phyloP scores from a whole-genome alignment of 37 sponge, comb jelly and placozoan genomes.

The Ianthella basta region DNA sequence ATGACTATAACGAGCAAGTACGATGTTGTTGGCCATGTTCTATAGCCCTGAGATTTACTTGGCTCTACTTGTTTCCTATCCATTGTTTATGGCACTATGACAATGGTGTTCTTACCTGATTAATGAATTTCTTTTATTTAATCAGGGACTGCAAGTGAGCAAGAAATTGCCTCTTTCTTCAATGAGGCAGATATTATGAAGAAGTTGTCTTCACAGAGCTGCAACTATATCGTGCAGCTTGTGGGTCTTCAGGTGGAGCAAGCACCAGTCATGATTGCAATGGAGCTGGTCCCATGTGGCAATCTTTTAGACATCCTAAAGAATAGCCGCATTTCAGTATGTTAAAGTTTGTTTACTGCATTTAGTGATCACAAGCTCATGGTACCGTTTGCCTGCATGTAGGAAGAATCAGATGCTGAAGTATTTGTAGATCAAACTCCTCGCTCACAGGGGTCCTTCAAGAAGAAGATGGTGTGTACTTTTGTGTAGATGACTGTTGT shows the following conservation, averaged over 20 bases:
- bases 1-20: too few relatives aligned
- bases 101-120: too few relatives aligned
- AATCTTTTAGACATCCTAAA: slow-evolving; percentile 20
- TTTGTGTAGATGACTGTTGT: too few relatives aligned
- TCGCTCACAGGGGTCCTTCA: neutral
- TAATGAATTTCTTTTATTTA: neutral
- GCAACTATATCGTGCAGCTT: slow-evolving; percentile 17
- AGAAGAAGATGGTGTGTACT: too few relatives aligned
- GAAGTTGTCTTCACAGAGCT: slow-evolving; percentile 10
- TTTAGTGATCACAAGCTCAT: neutral
- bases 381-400: neutral
- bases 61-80: too few relatives aligned
- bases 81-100: too few relatives aligned
- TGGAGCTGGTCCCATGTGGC: slow-evolving; percentile 24
- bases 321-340: neutral
- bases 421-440: neutral
- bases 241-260: slow-evolving; percentile 22
- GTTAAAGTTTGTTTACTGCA: neutral
- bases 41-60: too few relatives aligned
- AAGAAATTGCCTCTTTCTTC: neutral
- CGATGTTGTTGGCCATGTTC: too few relatives aligned
- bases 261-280: slow-evolving; percentile 19
- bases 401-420: neutral
- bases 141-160: neutral
- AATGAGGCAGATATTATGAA: slow-evolving; percentile 26